These are phyloP conservation scores for Xylocampa areola DNA, from an alignment of 2,888 invertebrate species.

Conservation along the genomic window DNA sequence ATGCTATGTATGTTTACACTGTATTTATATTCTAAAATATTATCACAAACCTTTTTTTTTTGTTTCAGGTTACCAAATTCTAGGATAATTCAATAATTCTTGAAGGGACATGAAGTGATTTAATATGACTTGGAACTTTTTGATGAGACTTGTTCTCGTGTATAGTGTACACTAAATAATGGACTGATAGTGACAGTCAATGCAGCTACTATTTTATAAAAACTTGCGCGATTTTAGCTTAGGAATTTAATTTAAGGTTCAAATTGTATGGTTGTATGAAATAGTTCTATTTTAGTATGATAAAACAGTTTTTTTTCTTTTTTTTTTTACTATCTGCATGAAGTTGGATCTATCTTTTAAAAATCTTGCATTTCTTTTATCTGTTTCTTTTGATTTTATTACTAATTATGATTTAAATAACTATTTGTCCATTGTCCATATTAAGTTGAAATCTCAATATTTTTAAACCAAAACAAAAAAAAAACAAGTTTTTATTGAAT, in stretches of 20 bases:
- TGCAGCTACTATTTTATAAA: slow-evolving; percentile 21
- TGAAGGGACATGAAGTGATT: slow-evolving; percentile 15
- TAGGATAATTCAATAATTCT: slow-evolving; percentile 39
- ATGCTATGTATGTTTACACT: too few relatives aligned
- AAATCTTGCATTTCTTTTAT: too few relatives aligned
- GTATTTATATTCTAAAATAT: slow-evolving; percentile 3
- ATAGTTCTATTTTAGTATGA: slow-evolving; percentile 34
- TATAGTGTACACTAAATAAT: slow-evolving; percentile 42
- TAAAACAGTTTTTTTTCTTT: not conserved
- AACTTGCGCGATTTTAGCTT: slow-evolving; percentile 8
- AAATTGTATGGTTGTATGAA: not conserved
- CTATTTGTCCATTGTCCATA: too few relatives aligned
- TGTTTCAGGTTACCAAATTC: slow-evolving; percentile 66
- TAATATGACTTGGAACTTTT: too few relatives aligned
- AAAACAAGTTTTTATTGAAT: not conserved
- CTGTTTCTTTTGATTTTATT: too few relatives aligned
- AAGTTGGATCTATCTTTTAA: not conserved
- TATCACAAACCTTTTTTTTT: slow-evolving; percentile 14
- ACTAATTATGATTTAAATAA: too few relatives aligned
- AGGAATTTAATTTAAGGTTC: not conserved
- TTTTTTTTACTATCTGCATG: not conserved
- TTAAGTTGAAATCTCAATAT: too few relatives aligned
- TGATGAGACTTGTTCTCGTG: slow-evolving; percentile 12
- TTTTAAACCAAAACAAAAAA: too few relatives aligned
- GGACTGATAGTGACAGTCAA: slow-evolving; percentile 17